Base-by-base conservation (phyloP, 2,888 invertebrate species). In the Molanna angustata region DNA sequence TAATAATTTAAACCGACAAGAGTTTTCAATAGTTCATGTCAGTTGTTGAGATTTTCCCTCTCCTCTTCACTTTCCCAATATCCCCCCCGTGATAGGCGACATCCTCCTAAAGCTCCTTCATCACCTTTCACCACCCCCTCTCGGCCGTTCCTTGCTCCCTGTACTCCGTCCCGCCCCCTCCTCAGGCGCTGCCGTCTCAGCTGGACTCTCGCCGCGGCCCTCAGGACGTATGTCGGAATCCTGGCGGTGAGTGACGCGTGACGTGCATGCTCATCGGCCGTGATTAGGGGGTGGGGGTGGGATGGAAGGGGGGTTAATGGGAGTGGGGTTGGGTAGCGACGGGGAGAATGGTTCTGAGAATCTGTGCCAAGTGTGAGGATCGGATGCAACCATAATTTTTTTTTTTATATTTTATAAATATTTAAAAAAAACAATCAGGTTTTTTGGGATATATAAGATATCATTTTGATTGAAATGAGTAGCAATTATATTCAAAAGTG, bases 191-290 rank as follows among this genome's bases (percentile, higher is more conserved):
- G 18, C 50, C 50, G 49, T 11, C 14, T 39, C 49, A 14, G 33
- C 43, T 44, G 33, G 45, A 27, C 45, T 31, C 47, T 13, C 31
- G 49, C 43, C 33, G 21, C n/a, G n/a, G n/a, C 40, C 49, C 46
- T 33, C 49, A 51, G 54, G 57, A 50, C 53, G 52, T 56, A 50
- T 53, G 56, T 53, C 52, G 56, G 56, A 56, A 56, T 53, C 56
- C 56, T 56, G 58, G 49, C 52, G 56, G 56, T 58, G 58, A 58
- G 56, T 58, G 58, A 58, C 58, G 54, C 58, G 58, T 58, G 58
- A 58, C 58, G 54, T 56, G 58, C 56, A 58, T 58, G 56, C 56
- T 56, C 58, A 58, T 49, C 53, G 56, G 42, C 54, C 40, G 56
- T 58, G 58, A 58, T 58, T 56, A 58, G 54, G 54, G 50, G 21